Conservation (phyloP, 2,888 invertebrate species). For the Therioaphis trifolii region DNA sequence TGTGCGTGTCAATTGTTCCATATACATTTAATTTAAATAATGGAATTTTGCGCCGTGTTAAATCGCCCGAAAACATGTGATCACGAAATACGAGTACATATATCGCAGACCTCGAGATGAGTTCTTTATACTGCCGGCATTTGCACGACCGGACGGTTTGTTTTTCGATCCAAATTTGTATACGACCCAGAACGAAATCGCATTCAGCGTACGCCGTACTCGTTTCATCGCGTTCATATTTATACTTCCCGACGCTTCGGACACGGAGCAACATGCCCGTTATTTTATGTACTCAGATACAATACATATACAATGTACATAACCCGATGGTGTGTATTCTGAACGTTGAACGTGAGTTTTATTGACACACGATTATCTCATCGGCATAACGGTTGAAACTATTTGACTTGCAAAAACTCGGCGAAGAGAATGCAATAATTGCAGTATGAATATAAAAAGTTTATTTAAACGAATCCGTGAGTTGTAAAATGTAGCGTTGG, state of each 20-base stretch:
- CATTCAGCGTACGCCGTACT: not conserved
- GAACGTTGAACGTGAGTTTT: not conserved
- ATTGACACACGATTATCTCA: slow-evolving; percentile 1
- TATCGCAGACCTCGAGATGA: slow-evolving; percentile 52
- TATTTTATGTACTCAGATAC: too few species aligned
- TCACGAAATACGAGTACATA: slow-evolving; percentile 39
- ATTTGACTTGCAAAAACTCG: slow-evolving; percentile 14
- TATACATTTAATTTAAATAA: slow-evolving; percentile 54
- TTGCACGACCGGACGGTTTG: slow-evolving; percentile 55
- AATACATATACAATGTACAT: not conserved
- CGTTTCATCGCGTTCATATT: too few species aligned
- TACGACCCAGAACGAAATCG: slow-evolving; percentile 55
- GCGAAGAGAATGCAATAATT: not conserved
- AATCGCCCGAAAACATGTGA: slow-evolving; percentile 55
- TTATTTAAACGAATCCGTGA: not conserved
- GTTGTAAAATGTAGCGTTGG: not conserved
- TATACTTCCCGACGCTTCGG: too few species aligned
- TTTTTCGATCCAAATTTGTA: slow-evolving; percentile 58
- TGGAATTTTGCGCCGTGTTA: slow-evolving; percentile 54
- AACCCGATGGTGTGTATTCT: not conserved
- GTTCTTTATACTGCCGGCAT: slow-evolving; percentile 39
- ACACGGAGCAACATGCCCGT: too few species aligned
- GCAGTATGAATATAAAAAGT: not conserved
- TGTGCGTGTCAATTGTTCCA: slow-evolving; percentile 62
- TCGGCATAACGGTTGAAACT: not conserved